Evolutionary conservation across 2,888 invertebrate species (phyloP), one percentile per base, ranked within the genome.

Genomic region (Leucoma salicis): DNA sequence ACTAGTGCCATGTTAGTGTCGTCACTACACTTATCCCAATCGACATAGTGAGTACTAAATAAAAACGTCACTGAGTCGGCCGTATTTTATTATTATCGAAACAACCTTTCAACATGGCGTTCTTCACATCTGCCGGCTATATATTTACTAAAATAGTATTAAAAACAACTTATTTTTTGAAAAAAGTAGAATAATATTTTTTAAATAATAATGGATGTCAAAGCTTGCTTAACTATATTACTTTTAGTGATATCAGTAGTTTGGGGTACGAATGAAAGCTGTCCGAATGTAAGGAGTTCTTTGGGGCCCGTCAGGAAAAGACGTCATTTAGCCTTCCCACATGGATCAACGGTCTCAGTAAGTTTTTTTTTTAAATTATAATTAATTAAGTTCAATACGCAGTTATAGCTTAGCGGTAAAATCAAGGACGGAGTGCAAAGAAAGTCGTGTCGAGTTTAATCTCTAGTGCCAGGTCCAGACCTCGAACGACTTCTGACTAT

Each of bases 281-380:
- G 74, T 38, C 71, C 70, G 0, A 74, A 73, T 58, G 44, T 61
- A 7, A 75, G 59, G 35, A 62, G 47, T 21, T 41, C 66, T 0
- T 45, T 75, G 14, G 50, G 45, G 21, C 47, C 54, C 21, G 49
- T 72, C 13, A 66, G 74, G 14, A 76, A 75, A 31, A 55, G 70
- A 18, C 59, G 74, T 13, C 70, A 75, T 54, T 39, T 77, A 12
- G 58, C 63, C 0, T 76, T 77, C 49, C 71, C 72, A 0, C 49
- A 68, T 34, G 67, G 66, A 25, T 69, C 66, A 37, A 50, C 56
- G 14, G 53, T 59, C 40, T 49, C 65, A 11, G 72, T 74, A 39
- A 72, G 74, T 69, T 8, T 13, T 13, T 13, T 4, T 21, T 21
- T n/a, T n/a, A n/a, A n/a, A n/a, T n/a, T n/a, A n/a, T n/a, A n/a